Percentiles rank a stretch among this genome's conserved stretches.
phyloP scores from a whole-genome alignment of 2,888 invertebrate species.

The Agrotis segetum region DNA sequence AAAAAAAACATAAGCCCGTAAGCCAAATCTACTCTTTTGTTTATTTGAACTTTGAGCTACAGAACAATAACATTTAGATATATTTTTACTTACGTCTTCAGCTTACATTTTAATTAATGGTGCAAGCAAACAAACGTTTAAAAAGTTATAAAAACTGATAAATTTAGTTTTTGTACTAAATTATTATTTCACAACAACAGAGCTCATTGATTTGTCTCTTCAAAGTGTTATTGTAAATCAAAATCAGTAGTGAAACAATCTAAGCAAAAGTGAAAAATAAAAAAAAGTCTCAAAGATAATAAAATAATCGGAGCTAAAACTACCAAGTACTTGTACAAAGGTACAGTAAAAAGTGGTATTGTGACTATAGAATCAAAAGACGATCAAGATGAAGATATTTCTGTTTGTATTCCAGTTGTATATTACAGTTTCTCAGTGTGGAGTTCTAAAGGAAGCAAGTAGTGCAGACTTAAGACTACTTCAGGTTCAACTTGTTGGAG shows the following conservation, averaged over 20 bases:
- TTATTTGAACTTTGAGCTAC: conserved; percentile 5
- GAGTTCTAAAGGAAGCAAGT: not conserved
- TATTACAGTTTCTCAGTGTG: conserved; percentile 6
- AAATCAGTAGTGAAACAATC: too few species aligned
- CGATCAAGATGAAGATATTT: conserved; percentile 19
- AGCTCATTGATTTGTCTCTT: too few species aligned
- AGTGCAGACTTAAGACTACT: not conserved
- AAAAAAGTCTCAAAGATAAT: too few species aligned
- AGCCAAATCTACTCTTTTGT: conserved; percentile 5
- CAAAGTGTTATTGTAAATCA: too few species aligned
- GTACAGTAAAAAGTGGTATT: not conserved
- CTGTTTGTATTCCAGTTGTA: not conserved
- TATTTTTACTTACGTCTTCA: not conserved
- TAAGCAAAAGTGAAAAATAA: too few species aligned
- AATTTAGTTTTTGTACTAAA: too few species aligned
- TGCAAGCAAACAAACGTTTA: not conserved
- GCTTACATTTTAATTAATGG: not conserved
- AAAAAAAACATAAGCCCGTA: too few species aligned
- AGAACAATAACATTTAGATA: conserved; percentile 10
- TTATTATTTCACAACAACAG: not conserved
- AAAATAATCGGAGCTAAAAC: not conserved
- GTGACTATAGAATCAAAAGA: not conserved
- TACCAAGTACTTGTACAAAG: not conserved
- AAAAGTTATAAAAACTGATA: too few species aligned
- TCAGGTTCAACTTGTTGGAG: not conserved